These are phyloP conservation scores for Holocentrus rufus DNA, from an alignment of 2,797 vertebrate genomes.

Conservation along the genomic window DNA sequence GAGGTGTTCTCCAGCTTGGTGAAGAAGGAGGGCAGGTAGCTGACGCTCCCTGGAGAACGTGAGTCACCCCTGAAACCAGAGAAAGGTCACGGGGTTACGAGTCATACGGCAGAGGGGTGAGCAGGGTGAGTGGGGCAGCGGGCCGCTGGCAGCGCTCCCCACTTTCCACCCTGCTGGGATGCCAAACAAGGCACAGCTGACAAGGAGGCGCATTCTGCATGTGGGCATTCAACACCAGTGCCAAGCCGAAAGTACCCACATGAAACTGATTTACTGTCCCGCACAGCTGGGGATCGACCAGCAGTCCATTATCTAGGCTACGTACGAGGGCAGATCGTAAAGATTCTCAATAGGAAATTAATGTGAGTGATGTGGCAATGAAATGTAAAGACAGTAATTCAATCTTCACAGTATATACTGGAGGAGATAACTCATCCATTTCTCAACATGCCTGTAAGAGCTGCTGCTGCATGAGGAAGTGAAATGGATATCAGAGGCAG, in stretches of 20 bases:
- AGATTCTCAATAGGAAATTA: neutral
- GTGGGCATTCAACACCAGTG: conserved; percentile 2
- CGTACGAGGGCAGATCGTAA: neutral
- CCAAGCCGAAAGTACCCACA: neutral
- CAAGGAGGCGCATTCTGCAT: neutral
- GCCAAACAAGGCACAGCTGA: conserved; percentile 23
- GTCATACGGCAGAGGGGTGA: conserved; percentile 8
- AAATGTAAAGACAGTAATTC: neutral
- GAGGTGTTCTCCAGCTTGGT: conserved; percentile 98
- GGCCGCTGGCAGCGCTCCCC: neutral
- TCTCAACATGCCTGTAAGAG: neutral
- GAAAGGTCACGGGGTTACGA: conserved; percentile 35
- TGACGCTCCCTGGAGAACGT: conserved; percentile 91
- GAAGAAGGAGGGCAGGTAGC: conserved; percentile 97
- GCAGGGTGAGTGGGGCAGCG: neutral
- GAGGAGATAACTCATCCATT: neutral
- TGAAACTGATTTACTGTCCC: conserved; percentile 21
- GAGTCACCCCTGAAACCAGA: conserved; percentile 89
- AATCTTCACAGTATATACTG: neutral
- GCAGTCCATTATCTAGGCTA: neutral
- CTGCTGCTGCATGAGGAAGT: too few relatives aligned
- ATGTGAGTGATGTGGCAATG: neutral
- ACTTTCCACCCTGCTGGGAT: conserved; percentile 11
- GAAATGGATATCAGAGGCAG: too few relatives aligned
- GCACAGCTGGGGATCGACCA: conserved; percentile 20